Percentiles rank a stretch among this genome's conserved stretches.
Conservation (phyloP, 2,113 vertebrate species). For the Serilophus lunatus region DNA sequence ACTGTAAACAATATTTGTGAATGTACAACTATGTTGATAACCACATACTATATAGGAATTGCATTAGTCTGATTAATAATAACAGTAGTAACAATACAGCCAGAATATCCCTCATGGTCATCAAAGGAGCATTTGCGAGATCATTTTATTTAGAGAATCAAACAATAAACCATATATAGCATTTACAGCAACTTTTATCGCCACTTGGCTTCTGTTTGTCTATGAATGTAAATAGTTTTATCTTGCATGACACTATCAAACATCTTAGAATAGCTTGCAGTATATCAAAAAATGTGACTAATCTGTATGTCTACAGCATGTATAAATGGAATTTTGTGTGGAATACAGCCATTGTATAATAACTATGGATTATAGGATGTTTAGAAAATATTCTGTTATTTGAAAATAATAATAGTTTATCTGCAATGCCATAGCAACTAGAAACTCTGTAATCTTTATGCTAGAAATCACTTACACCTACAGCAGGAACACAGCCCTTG, state of each 20-base stretch:
- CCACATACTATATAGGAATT: neutral
- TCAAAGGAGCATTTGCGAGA: neutral
- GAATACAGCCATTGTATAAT: neutral
- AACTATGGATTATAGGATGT: neutral
- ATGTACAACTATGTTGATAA: neutral
- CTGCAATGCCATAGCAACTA: neutral
- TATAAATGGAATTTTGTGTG: neutral
- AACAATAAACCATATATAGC: neutral
- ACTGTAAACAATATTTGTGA: neutral
- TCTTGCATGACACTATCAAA: neutral
- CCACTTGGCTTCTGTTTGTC: neutral
- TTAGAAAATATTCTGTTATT: neutral
- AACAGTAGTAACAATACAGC: neutral
- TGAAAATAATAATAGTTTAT: neutral
- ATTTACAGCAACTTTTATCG: neutral
- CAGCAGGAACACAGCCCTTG: neutral
- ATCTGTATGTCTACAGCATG: neutral
- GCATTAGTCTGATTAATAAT: neutral
- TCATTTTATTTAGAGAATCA: neutral
- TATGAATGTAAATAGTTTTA: neutral
- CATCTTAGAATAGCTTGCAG: neutral
- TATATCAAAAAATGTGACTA: neutral
- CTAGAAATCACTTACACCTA: neutral
- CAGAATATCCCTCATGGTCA: neutral
- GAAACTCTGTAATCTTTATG: neutral